Evolutionary conservation across 2,797 vertebrate genomes (phyloP), one percentile per base, ranked within the genome.

Genomic region (Glossophaga mutica): DNA sequence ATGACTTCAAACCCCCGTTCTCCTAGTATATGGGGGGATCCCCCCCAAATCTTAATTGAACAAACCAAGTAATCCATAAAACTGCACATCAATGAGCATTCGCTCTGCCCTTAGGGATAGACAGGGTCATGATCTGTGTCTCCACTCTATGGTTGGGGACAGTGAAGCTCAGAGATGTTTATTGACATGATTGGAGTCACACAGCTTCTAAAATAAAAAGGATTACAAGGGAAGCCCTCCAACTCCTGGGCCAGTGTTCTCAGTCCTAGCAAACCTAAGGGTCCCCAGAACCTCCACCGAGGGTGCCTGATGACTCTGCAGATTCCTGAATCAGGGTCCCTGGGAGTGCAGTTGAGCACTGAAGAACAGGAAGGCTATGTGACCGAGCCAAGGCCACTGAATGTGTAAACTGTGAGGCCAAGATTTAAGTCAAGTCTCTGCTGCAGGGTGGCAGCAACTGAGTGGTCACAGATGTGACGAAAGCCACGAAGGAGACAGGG

Each of bases 21-120:
- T 76, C 37, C 46, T 39, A 10, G 62, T 29, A 6, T 16, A 24
- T 14, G 57, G 24, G 18, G 19, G 6, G 12, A 34, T 65, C 15
- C 71, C 84, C 59, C 37, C 65, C 46, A 59, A 52, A 19, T 50
- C 77, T 57, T 73, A 85, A 50, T 44, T 59, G 42, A 76, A 92
- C 19, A 57, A 73, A 67, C 16, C 29, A 67, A 4, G 12, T 34
- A 48, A 15, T 32, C 14, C 11, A 4, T 24, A 1, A 9, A 2
- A 42, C 18, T 22, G 4, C 14, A 42, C 44, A 4, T 52, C 32
- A 39, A 1, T 67, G 50, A 59, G 44, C 50, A 74, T 62, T 55
- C 32, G 19, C 6, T 3, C 37, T 48, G 24, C 44, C 44, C 12
- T 77, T 26, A 32, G 62, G 32, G 3, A 19, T 0, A 34, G 19